Evolutionary conservation across 2,797 vertebrate species (phyloP).

Genomic region (Danio choprae): DNA sequence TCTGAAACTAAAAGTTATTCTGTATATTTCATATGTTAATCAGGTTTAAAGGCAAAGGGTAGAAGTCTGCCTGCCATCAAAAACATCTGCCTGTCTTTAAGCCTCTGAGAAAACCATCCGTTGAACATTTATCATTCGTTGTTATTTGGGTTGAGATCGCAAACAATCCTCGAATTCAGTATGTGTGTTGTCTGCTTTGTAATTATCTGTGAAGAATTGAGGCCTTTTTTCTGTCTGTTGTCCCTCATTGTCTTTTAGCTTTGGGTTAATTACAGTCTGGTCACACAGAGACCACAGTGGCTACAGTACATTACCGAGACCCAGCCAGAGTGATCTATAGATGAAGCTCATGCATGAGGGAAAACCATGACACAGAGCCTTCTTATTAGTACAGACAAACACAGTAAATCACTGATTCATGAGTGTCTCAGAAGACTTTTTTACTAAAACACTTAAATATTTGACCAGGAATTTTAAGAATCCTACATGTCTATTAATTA

Average conservation of each 20-base stretch:
- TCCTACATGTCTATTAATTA: too few relatives aligned
- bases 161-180: conserved; percentile 33
- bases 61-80: background rate
- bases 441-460: too few relatives aligned
- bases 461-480: too few relatives aligned
- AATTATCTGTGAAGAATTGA: conserved; percentile 41
- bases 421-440: too few relatives aligned
- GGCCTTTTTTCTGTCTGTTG: conserved; percentile 14
- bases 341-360: conserved; percentile 46
- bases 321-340: conserved; percentile 27
- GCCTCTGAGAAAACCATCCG: background rate
- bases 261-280: conserved; percentile 56
- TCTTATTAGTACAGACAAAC: conserved; percentile 48
- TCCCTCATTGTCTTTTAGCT: conserved; percentile 37
- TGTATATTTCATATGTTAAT: background rate
- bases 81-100: conserved; percentile 19
- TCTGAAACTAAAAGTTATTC: background rate
- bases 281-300: conserved; percentile 21
- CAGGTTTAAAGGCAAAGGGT: conserved; percentile 4
- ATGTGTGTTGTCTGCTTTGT: conserved; percentile 52
- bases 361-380: conserved; percentile 38
- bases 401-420: too few relatives aligned
- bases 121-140: background rate
- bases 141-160: conserved; percentile 29
- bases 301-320: conserved; percentile 36